Conservation (phyloP, 2,113 vertebrate species). For the Toxostoma redivivum region DNA sequence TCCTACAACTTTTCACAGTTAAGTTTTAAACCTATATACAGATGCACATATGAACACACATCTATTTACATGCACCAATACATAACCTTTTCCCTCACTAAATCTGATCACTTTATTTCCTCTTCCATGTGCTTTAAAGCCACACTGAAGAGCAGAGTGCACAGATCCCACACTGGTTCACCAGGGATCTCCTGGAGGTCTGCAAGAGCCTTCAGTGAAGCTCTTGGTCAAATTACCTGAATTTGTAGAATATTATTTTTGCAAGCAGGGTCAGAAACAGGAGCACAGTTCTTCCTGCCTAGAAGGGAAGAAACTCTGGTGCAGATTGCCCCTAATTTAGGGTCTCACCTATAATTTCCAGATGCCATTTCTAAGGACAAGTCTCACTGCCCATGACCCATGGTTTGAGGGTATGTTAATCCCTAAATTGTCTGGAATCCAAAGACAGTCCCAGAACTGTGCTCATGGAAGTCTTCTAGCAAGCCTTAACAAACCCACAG, state of each 20-base stretch:
- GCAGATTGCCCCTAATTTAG: rapidly evolving
- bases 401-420: neutral
- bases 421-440: neutral
- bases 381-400: rapidly evolving
- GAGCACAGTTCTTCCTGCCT: neutral
- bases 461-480: neutral
- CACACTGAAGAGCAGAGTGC: neutral
- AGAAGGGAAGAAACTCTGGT: neutral
- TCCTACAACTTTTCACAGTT: neutral
- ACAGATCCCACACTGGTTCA: neutral
- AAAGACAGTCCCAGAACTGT: neutral
- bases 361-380: neutral
- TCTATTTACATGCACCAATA: neutral
- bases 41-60: neutral
- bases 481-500: neutral
- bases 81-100: neutral
- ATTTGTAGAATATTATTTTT: neutral
- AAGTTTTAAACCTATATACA: neutral
- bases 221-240: neutral
- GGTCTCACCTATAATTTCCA: neutral
- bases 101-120: neutral
- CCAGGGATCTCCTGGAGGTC: neutral
- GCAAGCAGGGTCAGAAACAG: neutral
- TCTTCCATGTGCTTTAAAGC: neutral
- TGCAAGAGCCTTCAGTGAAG: neutral